Evolutionary conservation across 92 coral and sea anemone species (phyloP).

Genomic region (Porites divaricata): DNA sequence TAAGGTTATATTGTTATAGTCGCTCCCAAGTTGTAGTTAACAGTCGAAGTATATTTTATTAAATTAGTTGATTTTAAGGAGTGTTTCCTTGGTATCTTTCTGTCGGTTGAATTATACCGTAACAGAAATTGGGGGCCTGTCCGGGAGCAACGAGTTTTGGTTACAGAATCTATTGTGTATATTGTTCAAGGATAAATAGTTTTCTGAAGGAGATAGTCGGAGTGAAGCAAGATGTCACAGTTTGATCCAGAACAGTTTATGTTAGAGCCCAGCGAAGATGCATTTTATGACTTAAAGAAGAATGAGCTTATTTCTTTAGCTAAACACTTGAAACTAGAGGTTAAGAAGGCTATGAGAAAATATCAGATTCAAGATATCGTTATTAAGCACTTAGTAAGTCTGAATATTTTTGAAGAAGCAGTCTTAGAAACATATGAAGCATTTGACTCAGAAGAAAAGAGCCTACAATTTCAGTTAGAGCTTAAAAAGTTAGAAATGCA

Average conservation of each 20-base stretch:
- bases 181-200: too few relatives aligned
- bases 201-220: not conserved
- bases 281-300: not conserved
- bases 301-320: not conserved
- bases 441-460: too few relatives aligned
- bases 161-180: not conserved
- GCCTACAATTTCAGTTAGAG: too few relatives aligned
- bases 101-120: not conserved
- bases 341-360: not conserved
- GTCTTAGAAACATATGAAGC: too few relatives aligned
- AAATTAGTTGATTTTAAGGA: too few relatives aligned
- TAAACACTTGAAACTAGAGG: not conserved
- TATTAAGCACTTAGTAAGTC: too few relatives aligned
- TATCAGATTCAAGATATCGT: too few relatives aligned
- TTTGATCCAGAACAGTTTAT: not conserved
- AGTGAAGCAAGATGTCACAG: not conserved
- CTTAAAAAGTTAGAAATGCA: too few relatives aligned
- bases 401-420: too few relatives aligned
- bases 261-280: not conserved
- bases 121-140: constrained; percentile 12
- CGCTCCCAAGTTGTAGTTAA: too few relatives aligned
- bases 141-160: not conserved
- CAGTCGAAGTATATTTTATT: too few relatives aligned
- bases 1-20: too few relatives aligned
- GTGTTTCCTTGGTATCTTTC: not conserved